Percentiles rank a stretch among this genome's conserved stretches.
These are phyloP conservation scores for Motacilla alba DNA, from an alignment of 2,113 vertebrate species.

Conservation along the genomic window DNA sequence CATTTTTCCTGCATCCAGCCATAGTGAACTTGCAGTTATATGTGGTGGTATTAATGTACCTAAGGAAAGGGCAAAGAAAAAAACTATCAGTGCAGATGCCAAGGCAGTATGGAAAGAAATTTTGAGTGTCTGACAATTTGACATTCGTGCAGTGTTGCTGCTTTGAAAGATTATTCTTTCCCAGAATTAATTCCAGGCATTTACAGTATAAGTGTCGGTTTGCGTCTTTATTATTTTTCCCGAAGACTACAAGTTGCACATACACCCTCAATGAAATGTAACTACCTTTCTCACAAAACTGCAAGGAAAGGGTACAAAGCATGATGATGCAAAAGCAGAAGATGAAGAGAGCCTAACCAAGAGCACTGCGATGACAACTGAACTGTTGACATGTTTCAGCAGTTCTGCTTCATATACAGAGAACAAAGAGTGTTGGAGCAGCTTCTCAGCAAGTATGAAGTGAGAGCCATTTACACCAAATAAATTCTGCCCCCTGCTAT, in stretches of 20 bases:
- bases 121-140: slow-evolving; percentile 4
- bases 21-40: background rate
- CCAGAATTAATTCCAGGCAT: slow-evolving; percentile 8
- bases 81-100: background rate
- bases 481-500: background rate
- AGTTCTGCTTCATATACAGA: background rate
- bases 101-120: background rate
- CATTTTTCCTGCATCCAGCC: background rate
- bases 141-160: background rate
- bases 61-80: background rate
- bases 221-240: slow-evolving; percentile 7
- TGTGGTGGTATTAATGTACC: background rate
- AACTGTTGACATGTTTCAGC: slow-evolving; percentile 15
- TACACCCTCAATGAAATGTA: background rate
- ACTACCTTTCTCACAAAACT: background rate
- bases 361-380: background rate
- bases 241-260: background rate
- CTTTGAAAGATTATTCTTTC: slow-evolving; percentile 24
- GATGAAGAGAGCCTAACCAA: slow-evolving; percentile 6
- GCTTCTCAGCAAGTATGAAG: background rate
- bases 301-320: background rate
- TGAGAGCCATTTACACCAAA: background rate
- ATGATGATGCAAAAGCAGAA: background rate
- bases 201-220: slow-evolving; percentile 14
- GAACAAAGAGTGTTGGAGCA: slow-evolving; percentile 27